Conservation (phyloP, 2,113 vertebrate species). For the Orthonyx spaldingii region DNA sequence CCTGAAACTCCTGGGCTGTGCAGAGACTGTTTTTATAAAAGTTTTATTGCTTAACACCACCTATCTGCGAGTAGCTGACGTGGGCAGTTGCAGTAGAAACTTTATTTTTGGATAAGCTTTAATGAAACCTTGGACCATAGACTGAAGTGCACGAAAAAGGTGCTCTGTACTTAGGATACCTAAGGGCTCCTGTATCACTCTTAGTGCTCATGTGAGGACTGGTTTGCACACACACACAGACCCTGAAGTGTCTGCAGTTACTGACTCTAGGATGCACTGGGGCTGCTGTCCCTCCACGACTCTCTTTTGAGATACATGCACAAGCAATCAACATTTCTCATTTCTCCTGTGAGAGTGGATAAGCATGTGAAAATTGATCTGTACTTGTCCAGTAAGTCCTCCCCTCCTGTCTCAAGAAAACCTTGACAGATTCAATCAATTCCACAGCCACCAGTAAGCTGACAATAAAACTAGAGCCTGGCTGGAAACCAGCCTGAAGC, state of each 20-base stretch:
- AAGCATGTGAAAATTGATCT: not conserved
- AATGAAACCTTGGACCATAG: not conserved
- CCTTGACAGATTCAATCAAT: not conserved
- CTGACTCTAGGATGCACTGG: not conserved
- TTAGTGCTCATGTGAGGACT: not conserved
- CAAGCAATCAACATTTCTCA: not conserved
- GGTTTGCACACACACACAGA: accelerated
- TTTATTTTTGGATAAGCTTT: not conserved
- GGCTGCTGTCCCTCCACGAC: not conserved
- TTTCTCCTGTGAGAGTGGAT: not conserved
- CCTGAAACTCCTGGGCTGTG: not conserved
- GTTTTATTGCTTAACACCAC: not conserved
- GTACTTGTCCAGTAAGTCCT: not conserved
- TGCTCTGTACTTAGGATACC: too few relatives aligned
- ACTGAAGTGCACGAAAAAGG: not conserved
- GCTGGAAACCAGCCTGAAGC: not conserved
- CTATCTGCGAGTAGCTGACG: not conserved
- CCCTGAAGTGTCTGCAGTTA: not conserved
- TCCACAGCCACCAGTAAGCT: not conserved
- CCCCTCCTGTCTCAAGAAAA: not conserved
- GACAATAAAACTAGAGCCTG: not conserved
- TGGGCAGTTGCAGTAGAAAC: not conserved
- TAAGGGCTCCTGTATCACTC: not conserved
- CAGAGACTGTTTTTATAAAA: not conserved
- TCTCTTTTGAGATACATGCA: not conserved